Evolutionary conservation across 1,140 invertebrate genomes (phyloP).

Genomic region (Procambarus clarkii): DNA sequence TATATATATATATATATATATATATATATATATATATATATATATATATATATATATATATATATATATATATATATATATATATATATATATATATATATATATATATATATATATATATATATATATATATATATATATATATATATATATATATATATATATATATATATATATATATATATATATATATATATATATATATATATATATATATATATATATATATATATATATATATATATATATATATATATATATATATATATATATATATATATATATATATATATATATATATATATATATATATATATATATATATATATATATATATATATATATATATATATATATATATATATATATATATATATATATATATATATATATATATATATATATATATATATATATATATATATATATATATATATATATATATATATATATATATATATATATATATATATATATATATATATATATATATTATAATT

Average conservation of each 20-base stretch:
- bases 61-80: slow-evolving; percentile 52
- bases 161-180: slow-evolving; percentile 9
- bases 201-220: slow-evolving; percentile 12
- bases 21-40: slow-evolving; percentile 54
- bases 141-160: slow-evolving; percentile 28
- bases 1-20: no score
- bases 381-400: slow-evolving; percentile 11
- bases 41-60: slow-evolving; percentile 53
- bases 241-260: slow-evolving; percentile 9
- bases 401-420: slow-evolving; percentile 24
- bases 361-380: slow-evolving; percentile 9
- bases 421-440: slow-evolving; percentile 45
- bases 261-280: slow-evolving; percentile 12
- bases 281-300: slow-evolving; percentile 12
- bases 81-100: slow-evolving; percentile 23
- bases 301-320: slow-evolving; percentile 4
- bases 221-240: slow-evolving; percentile 12
- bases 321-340: slow-evolving; percentile 12
- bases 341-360: slow-evolving; percentile 12
- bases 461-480: slow-evolving; percentile 45
- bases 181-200: slow-evolving; percentile 9
- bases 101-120: slow-evolving; percentile 9
- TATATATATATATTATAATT: no score
- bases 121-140: slow-evolving; percentile 29
- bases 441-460: slow-evolving; percentile 41